A percentile compares a stretch with the other conserved stretches of the same genome.
Conservation (phyloP, 92 coral and sea anemone species). For the Epizoanthus scotinus region DNA sequence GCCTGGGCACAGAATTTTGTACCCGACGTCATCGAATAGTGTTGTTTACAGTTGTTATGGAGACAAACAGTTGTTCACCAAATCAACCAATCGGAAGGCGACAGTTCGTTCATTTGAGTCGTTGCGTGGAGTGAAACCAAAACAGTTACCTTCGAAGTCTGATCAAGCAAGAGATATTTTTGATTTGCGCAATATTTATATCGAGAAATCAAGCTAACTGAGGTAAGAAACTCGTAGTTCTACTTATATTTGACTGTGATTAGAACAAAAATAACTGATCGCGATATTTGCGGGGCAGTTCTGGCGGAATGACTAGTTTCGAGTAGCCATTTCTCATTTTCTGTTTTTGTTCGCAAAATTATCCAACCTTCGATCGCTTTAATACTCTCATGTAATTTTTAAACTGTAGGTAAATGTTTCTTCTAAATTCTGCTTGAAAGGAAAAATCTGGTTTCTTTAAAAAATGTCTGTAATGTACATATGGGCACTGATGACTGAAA, state of each 20-base stretch:
- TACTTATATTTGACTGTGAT: neutral
- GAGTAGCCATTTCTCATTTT: too few relatives aligned
- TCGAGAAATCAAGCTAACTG: neutral
- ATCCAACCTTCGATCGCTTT: too few relatives aligned
- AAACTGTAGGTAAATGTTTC: too few relatives aligned
- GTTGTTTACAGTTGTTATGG: slow-evolving; percentile 46
- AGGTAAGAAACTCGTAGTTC: slow-evolving; percentile 25
- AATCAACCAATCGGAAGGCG: slow-evolving; percentile 54
- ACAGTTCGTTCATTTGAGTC: slow-evolving; percentile 34
- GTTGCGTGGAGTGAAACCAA: slow-evolving; percentile 54
- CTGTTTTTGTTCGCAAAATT: too few relatives aligned
- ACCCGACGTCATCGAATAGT: slow-evolving; percentile 24
- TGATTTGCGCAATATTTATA: neutral
- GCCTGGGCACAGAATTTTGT: neutral
- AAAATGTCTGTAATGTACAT: too few relatives aligned
- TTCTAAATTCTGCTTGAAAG: too few relatives aligned
- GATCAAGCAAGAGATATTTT: neutral
- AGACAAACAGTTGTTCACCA: slow-evolving; percentile 24
- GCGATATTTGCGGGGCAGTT: neutral
- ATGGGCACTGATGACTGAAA: too few relatives aligned
- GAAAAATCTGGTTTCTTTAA: too few relatives aligned
- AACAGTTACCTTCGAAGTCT: slow-evolving; percentile 45
- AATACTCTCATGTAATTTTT: too few relatives aligned
- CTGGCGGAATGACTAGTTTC: too few relatives aligned
- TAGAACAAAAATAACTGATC: too few relatives aligned